Evolutionary conservation across 2,797 vertebrate species (phyloP).

Genomic region (Coccyzus lansbergi): DNA sequence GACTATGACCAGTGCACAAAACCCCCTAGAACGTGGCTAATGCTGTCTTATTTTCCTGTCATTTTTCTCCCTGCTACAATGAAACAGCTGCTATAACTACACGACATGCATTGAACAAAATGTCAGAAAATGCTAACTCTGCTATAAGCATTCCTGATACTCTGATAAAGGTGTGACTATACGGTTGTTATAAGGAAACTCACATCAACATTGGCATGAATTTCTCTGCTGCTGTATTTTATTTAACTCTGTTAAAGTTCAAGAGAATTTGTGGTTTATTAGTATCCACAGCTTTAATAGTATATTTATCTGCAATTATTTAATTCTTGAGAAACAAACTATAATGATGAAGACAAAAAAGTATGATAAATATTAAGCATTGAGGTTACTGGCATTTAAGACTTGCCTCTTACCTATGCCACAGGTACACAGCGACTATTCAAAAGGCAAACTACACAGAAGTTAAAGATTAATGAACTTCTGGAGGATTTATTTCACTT

Average conservation of each 20-base stretch:
- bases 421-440: not conserved
- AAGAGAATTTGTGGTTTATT: not conserved
- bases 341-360: not conserved
- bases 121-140: constrained; percentile 55
- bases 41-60: constrained; percentile 70
- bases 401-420: not conserved
- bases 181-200: constrained; percentile 6
- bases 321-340: constrained; percentile 12
- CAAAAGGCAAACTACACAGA: not conserved
- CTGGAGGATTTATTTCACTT: not conserved
- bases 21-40: constrained; percentile 42
- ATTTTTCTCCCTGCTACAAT: constrained; percentile 58
- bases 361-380: not conserved
- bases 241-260: not conserved
- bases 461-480: not conserved
- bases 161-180: constrained; percentile 28
- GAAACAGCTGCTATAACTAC: constrained; percentile 66
- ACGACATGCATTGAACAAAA: constrained; percentile 48
- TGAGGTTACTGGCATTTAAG: not conserved
- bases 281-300: not conserved
- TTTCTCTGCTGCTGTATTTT: constrained; percentile 3
- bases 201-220: not conserved
- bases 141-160: not conserved
- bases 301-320: not conserved
- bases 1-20: constrained; percentile 53